phyloP scores from a whole-genome alignment of 1,140 invertebrate species.

The Potamilus streckersoni region DNA sequence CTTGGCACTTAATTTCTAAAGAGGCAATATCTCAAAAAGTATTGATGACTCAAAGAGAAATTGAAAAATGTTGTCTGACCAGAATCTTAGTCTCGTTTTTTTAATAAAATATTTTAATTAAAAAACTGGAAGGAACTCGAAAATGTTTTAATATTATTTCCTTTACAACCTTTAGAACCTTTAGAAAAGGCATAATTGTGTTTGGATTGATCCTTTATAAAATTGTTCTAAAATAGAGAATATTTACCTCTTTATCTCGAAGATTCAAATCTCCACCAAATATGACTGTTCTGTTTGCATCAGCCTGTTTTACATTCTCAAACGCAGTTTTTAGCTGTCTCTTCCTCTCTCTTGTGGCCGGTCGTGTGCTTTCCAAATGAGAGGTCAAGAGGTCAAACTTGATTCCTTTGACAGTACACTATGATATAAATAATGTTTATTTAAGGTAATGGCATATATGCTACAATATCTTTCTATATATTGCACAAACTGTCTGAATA shows the following conservation, averaged over 20 bases:
- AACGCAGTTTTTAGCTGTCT: conserved; percentile 70
- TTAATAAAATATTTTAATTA: conserved; percentile 1
- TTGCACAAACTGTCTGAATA: not conserved
- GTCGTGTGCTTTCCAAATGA: conserved; percentile 74
- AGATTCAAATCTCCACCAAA: conserved; percentile 76
- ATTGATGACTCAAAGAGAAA: too few relatives aligned
- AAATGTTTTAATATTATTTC: not conserved
- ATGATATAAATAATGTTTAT: conserved; percentile 21
- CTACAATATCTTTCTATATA: not conserved
- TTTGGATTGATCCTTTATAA: too few relatives aligned
- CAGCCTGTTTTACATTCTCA: conserved; percentile 54
- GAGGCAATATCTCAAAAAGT: too few relatives aligned
- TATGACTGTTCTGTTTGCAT: conserved; percentile 67
- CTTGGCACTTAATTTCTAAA: too few relatives aligned
- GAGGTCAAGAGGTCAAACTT: conserved; percentile 71
- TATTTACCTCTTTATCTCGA: conserved; percentile 72
- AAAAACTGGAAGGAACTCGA: not conserved
- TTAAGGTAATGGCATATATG: too few relatives aligned
- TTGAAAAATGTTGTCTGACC: too few relatives aligned
- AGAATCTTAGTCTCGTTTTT: not conserved
- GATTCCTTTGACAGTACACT: conserved; percentile 69
- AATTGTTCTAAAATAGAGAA: too few relatives aligned
- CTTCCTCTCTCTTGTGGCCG: conserved; percentile 67
- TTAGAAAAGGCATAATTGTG: too few relatives aligned
- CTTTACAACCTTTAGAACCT: not conserved